These are phyloP conservation scores for Epinephelus malabaricus DNA, from an alignment of 2,797 vertebrate species.

Conservation along the genomic window DNA sequence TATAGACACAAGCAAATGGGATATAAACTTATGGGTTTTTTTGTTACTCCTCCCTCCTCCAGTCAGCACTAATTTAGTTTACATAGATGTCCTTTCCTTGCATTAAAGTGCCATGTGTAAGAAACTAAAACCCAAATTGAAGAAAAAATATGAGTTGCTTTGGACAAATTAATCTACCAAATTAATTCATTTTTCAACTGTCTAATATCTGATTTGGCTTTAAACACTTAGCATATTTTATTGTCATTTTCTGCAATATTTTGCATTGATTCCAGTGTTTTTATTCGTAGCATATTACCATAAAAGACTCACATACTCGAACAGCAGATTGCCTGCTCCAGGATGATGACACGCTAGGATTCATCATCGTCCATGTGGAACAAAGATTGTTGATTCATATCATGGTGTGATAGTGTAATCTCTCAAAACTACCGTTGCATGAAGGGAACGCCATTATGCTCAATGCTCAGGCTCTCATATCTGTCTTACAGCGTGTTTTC, in stretches of 20 bases:
- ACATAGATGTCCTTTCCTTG: not conserved
- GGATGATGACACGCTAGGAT: not conserved
- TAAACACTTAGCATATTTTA: too few relatives aligned
- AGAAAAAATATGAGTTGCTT: not conserved
- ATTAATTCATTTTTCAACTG: not conserved
- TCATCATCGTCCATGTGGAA: slow-evolving; percentile 7
- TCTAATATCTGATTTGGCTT: not conserved
- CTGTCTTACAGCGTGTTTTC: not conserved
- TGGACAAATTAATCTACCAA: not conserved
- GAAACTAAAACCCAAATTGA: not conserved
- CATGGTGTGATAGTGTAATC: slow-evolving; percentile 6
- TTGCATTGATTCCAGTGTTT: not conserved
- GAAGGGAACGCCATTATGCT: not conserved
- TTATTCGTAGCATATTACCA: not conserved
- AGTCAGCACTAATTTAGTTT: not conserved
- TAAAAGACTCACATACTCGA: not conserved
- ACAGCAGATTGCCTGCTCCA: not conserved
- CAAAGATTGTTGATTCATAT: slow-evolving; percentile 18
- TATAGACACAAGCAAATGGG: not conserved
- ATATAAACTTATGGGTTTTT: not conserved
- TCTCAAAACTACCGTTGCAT: not conserved
- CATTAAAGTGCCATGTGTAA: not conserved
- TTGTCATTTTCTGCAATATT: not conserved
- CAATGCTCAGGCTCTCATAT: not conserved
- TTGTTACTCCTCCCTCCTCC: not conserved